A percentile compares a stretch with the other conserved stretches of the same genome.
phyloP scores from a whole-genome alignment of 2,113 vertebrate species.

The Oncorhynchus clarkii region DNA sequence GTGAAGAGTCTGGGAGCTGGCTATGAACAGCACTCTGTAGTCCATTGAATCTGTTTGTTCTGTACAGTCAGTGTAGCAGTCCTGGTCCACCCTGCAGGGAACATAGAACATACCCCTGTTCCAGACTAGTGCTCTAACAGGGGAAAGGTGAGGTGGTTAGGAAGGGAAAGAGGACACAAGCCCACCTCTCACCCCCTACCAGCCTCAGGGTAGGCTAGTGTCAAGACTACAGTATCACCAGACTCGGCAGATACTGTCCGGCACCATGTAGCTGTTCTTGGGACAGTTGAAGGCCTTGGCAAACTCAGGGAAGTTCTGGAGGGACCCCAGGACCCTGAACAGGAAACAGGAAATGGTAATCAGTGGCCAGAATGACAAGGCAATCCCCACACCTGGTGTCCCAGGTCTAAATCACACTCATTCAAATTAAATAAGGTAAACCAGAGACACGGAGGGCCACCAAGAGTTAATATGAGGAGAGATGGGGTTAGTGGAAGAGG shows the following conservation, averaged over 20 bases:
- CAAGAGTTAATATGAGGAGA: neutral
- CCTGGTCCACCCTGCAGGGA: constrained; percentile 50
- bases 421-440: too few species aligned
- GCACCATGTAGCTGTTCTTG: constrained; percentile 82
- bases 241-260: constrained; percentile 82
- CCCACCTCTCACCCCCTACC: constrained; percentile 7
- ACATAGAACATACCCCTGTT: constrained; percentile 31
- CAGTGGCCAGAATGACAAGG: neutral
- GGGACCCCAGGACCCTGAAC: constrained; percentile 86
- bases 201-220: constrained; percentile 16
- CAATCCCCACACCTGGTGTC: neutral
- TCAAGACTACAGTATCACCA: constrained; percentile 77
- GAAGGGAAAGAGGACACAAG: constrained; percentile 5
- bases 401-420: neutral
- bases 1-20: constrained; percentile 47
- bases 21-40: constrained; percentile 36
- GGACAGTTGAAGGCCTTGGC: constrained; percentile 87
- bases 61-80: constrained; percentile 54
- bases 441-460: too few species aligned
- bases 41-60: constrained; percentile 51
- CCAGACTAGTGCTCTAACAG: constrained; percentile 44
- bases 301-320: constrained; percentile 93
- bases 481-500: neutral
- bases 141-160: constrained; percentile 26
- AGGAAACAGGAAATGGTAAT: constrained; percentile 28